Evolutionary conservation across 2,888 invertebrate genomes (phyloP).

Genomic region (Tyria jacobaeae): DNA sequence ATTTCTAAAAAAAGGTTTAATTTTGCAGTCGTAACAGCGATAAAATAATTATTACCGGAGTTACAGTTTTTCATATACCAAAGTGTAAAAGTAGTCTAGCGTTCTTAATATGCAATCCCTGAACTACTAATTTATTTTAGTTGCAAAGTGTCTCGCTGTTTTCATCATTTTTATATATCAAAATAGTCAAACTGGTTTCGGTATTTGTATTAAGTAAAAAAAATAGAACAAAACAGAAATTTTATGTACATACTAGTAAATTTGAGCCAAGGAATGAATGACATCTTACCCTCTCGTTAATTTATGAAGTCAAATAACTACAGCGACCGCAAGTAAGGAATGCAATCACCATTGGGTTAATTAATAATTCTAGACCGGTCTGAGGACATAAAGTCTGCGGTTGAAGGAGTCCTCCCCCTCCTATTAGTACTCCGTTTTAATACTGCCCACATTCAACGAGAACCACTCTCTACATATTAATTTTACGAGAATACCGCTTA

Average conservation of each 20-base stretch:
- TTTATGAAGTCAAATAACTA: slow-evolving; percentile 65
- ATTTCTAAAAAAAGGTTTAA: too few species aligned
- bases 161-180: neutral
- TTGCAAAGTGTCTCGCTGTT: neutral
- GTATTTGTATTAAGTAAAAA: too few species aligned
- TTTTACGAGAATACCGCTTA: slow-evolving; percentile 64
- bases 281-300: slow-evolving; percentile 54
- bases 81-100: neutral
- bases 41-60: too few species aligned
- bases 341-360: slow-evolving; percentile 82
- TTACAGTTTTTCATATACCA: too few species aligned
- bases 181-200: neutral
- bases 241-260: neutral
- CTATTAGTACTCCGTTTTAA: slow-evolving; percentile 79
- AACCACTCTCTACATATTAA: slow-evolving; percentile 80
- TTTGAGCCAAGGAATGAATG: slow-evolving; percentile 13
- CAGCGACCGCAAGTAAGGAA: slow-evolving; percentile 71
- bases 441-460: slow-evolving; percentile 77
- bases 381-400: slow-evolving; percentile 83
- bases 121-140: neutral
- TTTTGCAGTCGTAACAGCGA: too few species aligned
- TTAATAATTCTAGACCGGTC: slow-evolving; percentile 84
- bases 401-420: slow-evolving; percentile 56
- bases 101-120: neutral
- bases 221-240: neutral